These are phyloP conservation scores for Hipposideros armiger DNA, from an alignment of 2,113 vertebrate genomes.

Conservation along the genomic window DNA sequence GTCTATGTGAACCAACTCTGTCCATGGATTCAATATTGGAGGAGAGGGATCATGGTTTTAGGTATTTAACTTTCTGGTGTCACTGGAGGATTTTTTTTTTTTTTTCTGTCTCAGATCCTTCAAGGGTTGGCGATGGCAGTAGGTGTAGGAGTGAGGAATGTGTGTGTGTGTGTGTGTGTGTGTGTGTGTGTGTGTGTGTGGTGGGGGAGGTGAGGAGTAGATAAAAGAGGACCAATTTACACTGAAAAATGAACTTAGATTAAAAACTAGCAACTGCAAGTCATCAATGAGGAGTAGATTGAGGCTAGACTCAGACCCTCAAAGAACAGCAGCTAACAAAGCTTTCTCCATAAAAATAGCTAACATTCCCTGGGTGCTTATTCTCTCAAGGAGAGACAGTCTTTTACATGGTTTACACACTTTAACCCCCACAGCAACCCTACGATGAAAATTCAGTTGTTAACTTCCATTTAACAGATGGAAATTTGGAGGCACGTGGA, in stretches of 20 bases:
- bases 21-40: neutral
- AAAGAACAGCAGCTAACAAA: neutral
- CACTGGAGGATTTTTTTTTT: neutral
- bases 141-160: neutral
- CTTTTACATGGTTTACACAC: neutral
- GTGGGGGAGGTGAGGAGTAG: too few species aligned
- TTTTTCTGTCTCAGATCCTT: neutral
- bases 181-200: neutral
- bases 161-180: neutral
- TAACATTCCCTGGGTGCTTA: neutral
- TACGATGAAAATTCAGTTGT: neutral
- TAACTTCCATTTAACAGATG: neutral
- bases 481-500: neutral
- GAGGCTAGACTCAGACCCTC: neutral
- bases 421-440: neutral
- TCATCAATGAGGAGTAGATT: neutral
- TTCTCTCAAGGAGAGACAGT: neutral
- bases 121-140: neutral
- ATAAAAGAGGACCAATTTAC: too few species aligned
- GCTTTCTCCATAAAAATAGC: neutral
- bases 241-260: neutral
- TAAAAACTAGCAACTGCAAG: neutral
- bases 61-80: neutral
- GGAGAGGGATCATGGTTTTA: neutral
- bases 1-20: neutral